Base-by-base conservation (phyloP, 2,113 vertebrate genomes). In the Bufo gargarizans region DNA sequence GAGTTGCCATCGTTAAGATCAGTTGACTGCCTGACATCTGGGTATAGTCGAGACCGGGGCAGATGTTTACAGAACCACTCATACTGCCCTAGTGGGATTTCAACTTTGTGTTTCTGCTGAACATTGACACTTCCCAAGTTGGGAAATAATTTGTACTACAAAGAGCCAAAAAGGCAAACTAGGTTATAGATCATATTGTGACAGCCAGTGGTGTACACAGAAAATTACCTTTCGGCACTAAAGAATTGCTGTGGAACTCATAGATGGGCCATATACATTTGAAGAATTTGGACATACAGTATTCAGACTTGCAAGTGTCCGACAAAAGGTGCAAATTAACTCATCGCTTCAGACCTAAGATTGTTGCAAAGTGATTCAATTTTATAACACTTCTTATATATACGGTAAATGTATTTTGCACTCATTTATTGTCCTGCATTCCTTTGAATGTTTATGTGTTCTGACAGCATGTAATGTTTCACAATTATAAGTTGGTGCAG, bases 1-100 rank as follows among this genome's bases (percentile, higher is more conserved):
- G 22, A 33, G 65, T n/a, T 84, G 82, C 82, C 82, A 84, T 84
- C 49, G 16, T 67, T n/a, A 84, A 84, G 82, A 69, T 84, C 61
- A 83, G 47, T 84, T 69, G 49, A 49, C 49, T 84, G 82, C n/a
- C 82, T 84, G 82, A 49, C 82, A 84, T 84, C 82, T 84, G 82
- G 63, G 82, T 55, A 49, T 71, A 84, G 82, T 55, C 55, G 63
- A 69, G 63, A 55, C 12, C 43, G 63, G 82, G 63, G 65, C 82
- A 81, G 78, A 81, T 81, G 78, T 81, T 81, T 22, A 81, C 56
- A 84, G 55, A 84, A 84, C 82, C 33, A 55, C 65, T 69, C 82
- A 84, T 84, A 84, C 33, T 84, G 49, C 33, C 16, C 78, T 45
- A 45, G 4, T 53, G 63, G 47, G 63, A 69, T 69, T 84, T 84